Conservation (phyloP, 2,797 vertebrate species). For the Chromobotia macracanthus region DNA sequence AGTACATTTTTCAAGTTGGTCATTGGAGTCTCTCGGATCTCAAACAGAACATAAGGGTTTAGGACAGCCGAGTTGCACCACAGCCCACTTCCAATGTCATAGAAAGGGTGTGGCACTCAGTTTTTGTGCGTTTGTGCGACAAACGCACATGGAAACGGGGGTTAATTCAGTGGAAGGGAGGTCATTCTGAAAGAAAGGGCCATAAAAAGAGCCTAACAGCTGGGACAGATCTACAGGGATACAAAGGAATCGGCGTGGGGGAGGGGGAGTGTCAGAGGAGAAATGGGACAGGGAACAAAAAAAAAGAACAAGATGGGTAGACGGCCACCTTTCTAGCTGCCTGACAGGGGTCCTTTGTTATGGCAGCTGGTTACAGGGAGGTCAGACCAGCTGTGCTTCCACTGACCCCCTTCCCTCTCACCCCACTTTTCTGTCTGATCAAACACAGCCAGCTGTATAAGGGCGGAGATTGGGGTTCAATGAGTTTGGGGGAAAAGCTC, state of each 20-base stretch:
- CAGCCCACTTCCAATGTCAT: neutral
- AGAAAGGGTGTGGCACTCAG: conserved; percentile 2
- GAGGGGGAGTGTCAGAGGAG: conserved; percentile 48
- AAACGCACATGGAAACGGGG: conserved; percentile 30
- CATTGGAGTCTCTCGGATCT: neutral
- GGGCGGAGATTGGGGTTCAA: conserved; percentile 31
- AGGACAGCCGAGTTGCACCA: neutral
- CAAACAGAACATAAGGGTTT: neutral
- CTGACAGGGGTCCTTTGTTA: conserved; percentile 73
- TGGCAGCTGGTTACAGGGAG: conserved; percentile 79
- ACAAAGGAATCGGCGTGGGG: conserved; percentile 56
- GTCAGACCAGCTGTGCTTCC: conserved; percentile 80
- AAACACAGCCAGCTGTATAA: conserved; percentile 64
- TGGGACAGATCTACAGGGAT: conserved; percentile 73
- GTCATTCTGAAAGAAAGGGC: conserved; percentile 64
- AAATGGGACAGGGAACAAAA: conserved; percentile 15
- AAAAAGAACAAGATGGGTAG: conserved; percentile 30
- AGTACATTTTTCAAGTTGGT: no score
- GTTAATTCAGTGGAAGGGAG: conserved; percentile 56
- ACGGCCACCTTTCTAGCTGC: conserved; percentile 59
- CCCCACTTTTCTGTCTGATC: conserved; percentile 49
- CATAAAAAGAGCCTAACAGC: conserved; percentile 76
- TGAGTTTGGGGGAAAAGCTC: conserved; percentile 33
- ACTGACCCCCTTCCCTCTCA: conserved; percentile 69
- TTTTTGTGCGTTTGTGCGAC: conserved; percentile 45